These are phyloP conservation scores for Callimico goeldii DNA, from an alignment of 2,797 vertebrate species.

Conservation along the genomic window DNA sequence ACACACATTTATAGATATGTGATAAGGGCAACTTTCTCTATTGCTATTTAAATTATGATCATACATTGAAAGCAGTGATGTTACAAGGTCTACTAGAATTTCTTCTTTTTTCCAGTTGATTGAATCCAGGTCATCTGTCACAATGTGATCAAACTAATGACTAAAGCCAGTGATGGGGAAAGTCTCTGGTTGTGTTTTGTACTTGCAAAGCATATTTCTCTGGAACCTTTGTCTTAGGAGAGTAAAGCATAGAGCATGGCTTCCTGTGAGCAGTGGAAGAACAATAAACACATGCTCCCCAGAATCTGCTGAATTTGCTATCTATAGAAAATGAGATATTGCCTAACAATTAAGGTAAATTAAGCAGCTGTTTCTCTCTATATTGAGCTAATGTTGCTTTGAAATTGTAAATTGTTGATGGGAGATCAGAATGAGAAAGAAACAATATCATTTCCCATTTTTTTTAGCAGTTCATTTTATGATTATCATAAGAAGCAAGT, in stretches of 20 bases:
- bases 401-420: constrained; percentile 77
- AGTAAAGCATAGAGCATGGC: constrained; percentile 44
- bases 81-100: constrained; percentile 31
- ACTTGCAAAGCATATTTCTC: constrained; percentile 53
- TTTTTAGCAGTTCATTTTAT: constrained; percentile 76
- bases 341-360: constrained; percentile 85
- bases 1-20: constrained; percentile 36
- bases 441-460: constrained; percentile 73
- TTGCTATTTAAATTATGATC: constrained; percentile 49
- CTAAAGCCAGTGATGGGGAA: constrained; percentile 51
- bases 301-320: constrained; percentile 79
- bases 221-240: constrained; percentile 53
- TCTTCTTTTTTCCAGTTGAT: constrained; percentile 44
- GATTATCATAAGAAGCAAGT: constrained; percentile 79
- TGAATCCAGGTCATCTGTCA: constrained; percentile 14
- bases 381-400: constrained; percentile 79
- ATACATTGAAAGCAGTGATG: neutral
- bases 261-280: constrained; percentile 45
- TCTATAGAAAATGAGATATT: constrained; percentile 80
- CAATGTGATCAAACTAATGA: neutral
- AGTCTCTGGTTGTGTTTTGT: constrained; percentile 47
- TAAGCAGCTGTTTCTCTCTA: constrained; percentile 84
- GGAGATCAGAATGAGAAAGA: constrained; percentile 73
- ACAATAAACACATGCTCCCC: constrained; percentile 59
- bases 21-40: constrained; percentile 21